A percentile compares a stretch with the other conserved stretches of the same genome.
These are phyloP conservation scores for Chrysemys picta DNA, from an alignment of 2,113 vertebrate genomes.

Conservation along the genomic window DNA sequence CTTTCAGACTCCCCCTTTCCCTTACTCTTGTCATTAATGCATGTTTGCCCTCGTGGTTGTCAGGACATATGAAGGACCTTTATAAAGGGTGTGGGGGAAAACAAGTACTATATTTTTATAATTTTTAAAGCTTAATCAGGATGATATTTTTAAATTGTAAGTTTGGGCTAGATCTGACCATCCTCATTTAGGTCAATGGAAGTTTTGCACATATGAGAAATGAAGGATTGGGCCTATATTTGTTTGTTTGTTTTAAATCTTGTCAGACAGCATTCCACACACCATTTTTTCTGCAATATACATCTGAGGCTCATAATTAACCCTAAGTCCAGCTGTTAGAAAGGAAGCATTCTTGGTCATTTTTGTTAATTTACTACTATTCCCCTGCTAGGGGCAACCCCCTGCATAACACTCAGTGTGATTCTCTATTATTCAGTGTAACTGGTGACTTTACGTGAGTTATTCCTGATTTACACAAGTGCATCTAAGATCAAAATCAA, in stretches of 20 bases:
- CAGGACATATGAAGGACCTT: neutral
- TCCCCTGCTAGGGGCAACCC: neutral
- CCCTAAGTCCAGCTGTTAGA: neutral
- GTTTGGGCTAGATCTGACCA: neutral
- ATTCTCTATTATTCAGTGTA: neutral
- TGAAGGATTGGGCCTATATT: neutral
- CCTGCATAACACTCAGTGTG: neutral
- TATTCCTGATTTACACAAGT: neutral
- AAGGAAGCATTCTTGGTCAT: neutral
- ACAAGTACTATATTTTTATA: neutral
- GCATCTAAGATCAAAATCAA: neutral
- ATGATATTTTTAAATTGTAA: neutral
- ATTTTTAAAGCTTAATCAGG: neutral
- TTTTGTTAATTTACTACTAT: neutral
- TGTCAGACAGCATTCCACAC: neutral
- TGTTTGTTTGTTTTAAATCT: neutral
- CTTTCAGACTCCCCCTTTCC: neutral
- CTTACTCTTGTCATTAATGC: rapidly evolving
- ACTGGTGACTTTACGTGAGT: neutral
- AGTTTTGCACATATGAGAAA: neutral
- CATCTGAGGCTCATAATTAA: neutral
- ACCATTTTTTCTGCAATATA: neutral
- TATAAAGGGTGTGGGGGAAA: neutral
- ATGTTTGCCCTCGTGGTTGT: neutral
- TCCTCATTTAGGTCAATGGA: neutral